phyloP scores from a whole-genome alignment of 2,888 invertebrate species.

The Gibbula magus region DNA sequence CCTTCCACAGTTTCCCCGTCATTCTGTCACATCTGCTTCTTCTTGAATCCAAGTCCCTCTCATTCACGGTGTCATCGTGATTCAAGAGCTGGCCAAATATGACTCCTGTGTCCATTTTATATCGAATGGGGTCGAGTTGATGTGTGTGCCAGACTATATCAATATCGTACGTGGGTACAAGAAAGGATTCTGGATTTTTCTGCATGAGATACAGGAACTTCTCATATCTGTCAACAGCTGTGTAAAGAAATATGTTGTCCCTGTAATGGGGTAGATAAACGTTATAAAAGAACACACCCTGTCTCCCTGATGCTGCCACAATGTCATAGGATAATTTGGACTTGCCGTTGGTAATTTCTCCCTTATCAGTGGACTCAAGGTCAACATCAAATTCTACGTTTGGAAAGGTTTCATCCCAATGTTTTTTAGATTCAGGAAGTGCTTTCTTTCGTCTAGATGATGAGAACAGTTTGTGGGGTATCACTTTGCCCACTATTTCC shows the following conservation, averaged over 20 bases:
- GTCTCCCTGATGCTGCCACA: not conserved
- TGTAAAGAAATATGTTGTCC: conserved; percentile 72
- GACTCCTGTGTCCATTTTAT: conserved; percentile 59
- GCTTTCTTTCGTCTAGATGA: conserved; percentile 45
- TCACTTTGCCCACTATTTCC: conserved; percentile 52
- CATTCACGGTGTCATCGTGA: conserved; percentile 76
- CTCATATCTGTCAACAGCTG: not conserved
- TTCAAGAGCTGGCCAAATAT: conserved; percentile 71
- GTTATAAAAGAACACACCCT: not conserved
- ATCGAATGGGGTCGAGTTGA: conserved; percentile 71
- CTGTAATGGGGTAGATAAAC: conserved; percentile 77
- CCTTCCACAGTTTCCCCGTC: conserved; percentile 75
- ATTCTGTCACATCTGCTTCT: conserved; percentile 71
- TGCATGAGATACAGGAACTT: conserved; percentile 74
- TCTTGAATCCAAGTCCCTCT: conserved; percentile 74
- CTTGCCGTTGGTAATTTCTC: not conserved
- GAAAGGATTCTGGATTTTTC: conserved; percentile 73
- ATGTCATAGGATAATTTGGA: not conserved
- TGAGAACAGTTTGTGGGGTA: conserved; percentile 72
- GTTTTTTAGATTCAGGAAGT: not conserved
- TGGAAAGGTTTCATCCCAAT: not conserved
- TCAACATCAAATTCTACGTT: not conserved
- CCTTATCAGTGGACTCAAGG: not conserved
- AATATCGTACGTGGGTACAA: conserved; percentile 77
- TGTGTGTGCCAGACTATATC: conserved; percentile 77